phyloP scores from a whole-genome alignment of 2,113 vertebrate species.

The Grammomys dolichurus region DNA sequence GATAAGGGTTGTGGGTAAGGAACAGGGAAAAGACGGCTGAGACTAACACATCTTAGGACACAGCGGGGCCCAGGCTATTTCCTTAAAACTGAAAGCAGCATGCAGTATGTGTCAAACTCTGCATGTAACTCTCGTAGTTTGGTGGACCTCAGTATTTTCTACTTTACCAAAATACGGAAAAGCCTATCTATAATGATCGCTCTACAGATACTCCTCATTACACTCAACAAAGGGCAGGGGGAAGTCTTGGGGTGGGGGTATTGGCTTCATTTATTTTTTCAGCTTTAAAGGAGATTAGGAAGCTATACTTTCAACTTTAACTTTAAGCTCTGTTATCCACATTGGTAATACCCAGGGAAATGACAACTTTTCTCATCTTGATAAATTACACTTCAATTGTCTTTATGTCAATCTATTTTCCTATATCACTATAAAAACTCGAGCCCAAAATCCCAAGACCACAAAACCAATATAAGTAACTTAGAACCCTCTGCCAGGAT shows the following conservation, averaged over 20 bases:
- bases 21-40: conserved; percentile 79
- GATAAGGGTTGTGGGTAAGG: conserved; percentile 83
- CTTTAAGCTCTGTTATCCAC: not conserved
- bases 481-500: not conserved
- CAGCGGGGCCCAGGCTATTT: conserved; percentile 53
- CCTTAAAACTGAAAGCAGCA: conserved; percentile 50
- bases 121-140: not conserved
- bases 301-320: not conserved
- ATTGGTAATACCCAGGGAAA: not conserved
- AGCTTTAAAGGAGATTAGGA: not conserved
- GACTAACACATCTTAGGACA: conserved; percentile 75
- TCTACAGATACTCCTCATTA: not conserved
- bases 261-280: not conserved
- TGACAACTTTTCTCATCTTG: not conserved
- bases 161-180: not conserved
- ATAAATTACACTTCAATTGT: conserved; percentile 11
- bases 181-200: no score
- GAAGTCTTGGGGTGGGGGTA: not conserved
- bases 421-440: not conserved
- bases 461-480: not conserved
- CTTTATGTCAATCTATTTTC: not conserved
- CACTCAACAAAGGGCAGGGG: not conserved
- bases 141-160: not conserved
- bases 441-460: conserved; percentile 19
- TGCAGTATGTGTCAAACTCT: not conserved